A percentile compares a stretch with the other conserved stretches of the same genome.
phyloP scores from a whole-genome alignment of 2,888 invertebrate species.

The Deilephila porcellus region DNA sequence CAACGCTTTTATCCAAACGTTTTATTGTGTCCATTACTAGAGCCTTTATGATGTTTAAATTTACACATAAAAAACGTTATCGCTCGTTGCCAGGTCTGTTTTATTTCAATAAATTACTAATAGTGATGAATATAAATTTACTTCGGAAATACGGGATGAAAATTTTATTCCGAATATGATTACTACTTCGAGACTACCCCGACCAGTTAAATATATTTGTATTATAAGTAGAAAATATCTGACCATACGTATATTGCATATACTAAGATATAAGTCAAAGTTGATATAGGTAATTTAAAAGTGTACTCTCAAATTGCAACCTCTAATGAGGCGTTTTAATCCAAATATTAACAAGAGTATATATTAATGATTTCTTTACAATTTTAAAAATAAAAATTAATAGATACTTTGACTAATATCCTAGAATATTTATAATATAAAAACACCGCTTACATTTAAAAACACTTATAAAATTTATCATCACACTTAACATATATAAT shows the following conservation, averaged over 20 bases:
- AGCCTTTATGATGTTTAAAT: constrained; percentile 11
- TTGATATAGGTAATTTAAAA: background rate
- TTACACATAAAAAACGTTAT: constrained; percentile 13
- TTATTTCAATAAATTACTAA: constrained; percentile 11
- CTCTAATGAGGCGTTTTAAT: no score
- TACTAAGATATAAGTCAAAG: constrained; percentile 17
- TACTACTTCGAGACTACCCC: no score
- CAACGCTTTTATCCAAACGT: constrained; percentile 8
- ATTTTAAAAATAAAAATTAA: background rate
- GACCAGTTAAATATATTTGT: no score
- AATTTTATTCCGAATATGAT: no score
- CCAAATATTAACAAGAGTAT: no score
- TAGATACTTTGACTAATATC: constrained; percentile 13
- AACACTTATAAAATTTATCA: constrained; percentile 17
- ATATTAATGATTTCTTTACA: background rate
- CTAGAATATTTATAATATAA: background rate
- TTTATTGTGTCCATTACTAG: constrained; percentile 22
- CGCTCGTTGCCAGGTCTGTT: background rate
- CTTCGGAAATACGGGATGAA: background rate
- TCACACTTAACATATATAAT: constrained; percentile 11
- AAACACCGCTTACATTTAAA: constrained; percentile 15
- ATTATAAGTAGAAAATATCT: constrained; percentile 6
- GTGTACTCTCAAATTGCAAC: no score
- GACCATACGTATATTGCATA: background rate
- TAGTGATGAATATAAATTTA: background rate